A percentile compares a stretch with the other conserved stretches of the same genome.
Evolutionary conservation across 2,797 vertebrate genomes (phyloP).

Genomic region (Ctenochaetus hawaiiensis): DNA sequence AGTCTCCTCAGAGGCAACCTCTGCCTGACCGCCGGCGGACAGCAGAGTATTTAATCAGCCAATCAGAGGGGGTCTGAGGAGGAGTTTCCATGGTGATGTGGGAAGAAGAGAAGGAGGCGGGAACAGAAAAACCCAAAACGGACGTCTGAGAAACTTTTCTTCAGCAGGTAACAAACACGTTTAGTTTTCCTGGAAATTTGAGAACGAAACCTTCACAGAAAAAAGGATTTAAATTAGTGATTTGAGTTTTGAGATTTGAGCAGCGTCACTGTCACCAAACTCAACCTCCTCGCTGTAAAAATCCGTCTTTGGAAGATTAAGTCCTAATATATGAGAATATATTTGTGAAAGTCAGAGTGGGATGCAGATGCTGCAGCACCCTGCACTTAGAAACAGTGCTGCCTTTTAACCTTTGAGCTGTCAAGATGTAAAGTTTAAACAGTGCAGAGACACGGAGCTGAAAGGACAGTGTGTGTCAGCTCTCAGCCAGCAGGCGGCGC

Average conservation of each 20-base stretch:
- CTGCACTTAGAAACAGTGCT: constrained; percentile 28
- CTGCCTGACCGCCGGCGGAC: constrained; percentile 52
- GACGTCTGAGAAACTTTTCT: neutral
- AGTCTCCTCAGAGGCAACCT: too few species aligned
- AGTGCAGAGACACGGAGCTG: neutral
- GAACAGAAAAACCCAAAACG: too few species aligned
- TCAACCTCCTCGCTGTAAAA: too few species aligned
- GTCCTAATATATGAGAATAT: constrained; percentile 26
- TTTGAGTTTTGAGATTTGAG: neutral
- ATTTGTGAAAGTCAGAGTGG: neutral
- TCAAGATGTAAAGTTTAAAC: constrained; percentile 19
- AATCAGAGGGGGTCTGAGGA: constrained; percentile 77
- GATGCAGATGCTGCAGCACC: constrained; percentile 25
- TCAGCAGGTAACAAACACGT: constrained; percentile 5
- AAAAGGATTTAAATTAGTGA: neutral
- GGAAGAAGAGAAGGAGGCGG: neutral
- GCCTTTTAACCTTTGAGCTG: constrained; percentile 34
- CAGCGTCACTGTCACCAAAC: too few species aligned
- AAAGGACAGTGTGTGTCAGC: neutral
- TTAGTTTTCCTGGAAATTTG: neutral
- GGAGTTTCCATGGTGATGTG: neutral
- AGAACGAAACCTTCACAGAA: too few species aligned
- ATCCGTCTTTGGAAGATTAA: neutral
- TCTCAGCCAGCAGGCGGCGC: neutral
- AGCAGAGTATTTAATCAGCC: constrained; percentile 75